Percentiles rank a stretch among this genome's conserved stretches.
These are phyloP conservation scores for Siniperca obscura DNA, from an alignment of 2,797 vertebrate genomes.

Conservation along the genomic window DNA sequence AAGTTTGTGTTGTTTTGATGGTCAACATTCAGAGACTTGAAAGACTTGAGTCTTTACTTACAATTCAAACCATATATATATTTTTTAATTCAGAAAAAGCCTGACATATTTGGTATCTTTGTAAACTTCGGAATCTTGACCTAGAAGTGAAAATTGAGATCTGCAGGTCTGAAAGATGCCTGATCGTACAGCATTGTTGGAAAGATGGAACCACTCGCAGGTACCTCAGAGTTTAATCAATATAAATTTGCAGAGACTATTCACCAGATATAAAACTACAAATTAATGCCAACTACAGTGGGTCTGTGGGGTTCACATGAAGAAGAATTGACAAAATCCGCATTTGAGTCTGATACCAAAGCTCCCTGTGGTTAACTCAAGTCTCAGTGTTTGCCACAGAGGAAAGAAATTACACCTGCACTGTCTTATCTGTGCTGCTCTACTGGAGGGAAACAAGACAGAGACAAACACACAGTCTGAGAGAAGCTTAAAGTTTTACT, in stretches of 20 bases:
- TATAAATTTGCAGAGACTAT: neutral
- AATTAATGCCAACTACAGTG: slow-evolving; percentile 1
- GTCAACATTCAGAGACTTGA: neutral
- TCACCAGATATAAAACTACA: slow-evolving; percentile 20
- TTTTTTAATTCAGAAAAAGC: neutral
- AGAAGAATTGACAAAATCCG: neutral
- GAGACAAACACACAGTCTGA: neutral
- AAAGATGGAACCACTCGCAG: neutral
- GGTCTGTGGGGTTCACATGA: neutral
- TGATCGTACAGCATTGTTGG: neutral
- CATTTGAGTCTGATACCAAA: neutral
- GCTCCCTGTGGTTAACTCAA: slow-evolving; percentile 12
- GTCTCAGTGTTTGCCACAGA: neutral
- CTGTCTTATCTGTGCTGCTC: slow-evolving; percentile 15
- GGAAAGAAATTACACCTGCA: slow-evolving; percentile 28
- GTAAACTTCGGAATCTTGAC: neutral
- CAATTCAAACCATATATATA: neutral
- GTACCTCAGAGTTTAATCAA: neutral
- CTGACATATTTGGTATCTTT: neutral
- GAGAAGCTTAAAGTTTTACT: neutral
- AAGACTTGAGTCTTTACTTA: neutral
- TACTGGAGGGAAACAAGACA: slow-evolving; percentile 13
- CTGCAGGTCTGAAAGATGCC: neutral
- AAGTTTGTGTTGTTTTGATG: too few species aligned
- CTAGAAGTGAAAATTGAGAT: neutral